These are phyloP conservation scores for Melinaea marsaeus DNA, from an alignment of 2,888 invertebrate genomes.

Conservation along the genomic window DNA sequence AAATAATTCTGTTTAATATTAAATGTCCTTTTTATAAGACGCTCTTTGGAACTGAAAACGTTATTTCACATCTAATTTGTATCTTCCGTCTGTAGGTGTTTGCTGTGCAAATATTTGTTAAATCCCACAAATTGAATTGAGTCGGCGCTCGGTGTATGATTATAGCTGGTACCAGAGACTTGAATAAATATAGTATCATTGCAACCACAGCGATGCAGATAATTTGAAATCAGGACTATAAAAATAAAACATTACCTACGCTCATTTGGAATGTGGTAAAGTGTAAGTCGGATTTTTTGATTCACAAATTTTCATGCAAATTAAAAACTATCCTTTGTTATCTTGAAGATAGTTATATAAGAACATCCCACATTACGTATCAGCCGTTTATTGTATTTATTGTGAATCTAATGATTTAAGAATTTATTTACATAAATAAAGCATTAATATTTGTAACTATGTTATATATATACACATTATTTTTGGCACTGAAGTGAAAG, in stretches of 20 bases:
- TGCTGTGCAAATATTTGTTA: constrained; percentile 29
- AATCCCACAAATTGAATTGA: constrained; percentile 31
- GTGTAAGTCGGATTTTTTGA: too few relatives aligned
- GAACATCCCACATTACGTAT: too few relatives aligned
- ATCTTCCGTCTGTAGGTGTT: constrained; percentile 24
- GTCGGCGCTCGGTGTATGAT: constrained; percentile 23
- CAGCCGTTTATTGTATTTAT: background rate
- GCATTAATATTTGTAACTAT: too few relatives aligned
- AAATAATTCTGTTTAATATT: background rate
- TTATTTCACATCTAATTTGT: constrained; percentile 16
- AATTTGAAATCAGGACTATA: background rate
- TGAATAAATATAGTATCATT: too few relatives aligned
- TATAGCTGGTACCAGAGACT: constrained; percentile 12
- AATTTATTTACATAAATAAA: too few relatives aligned
- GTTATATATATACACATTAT: too few relatives aligned
- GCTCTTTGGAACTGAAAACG: constrained; percentile 9
- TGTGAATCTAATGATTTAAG: background rate
- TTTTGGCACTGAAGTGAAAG: constrained; percentile 19
- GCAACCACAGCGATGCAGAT: too few relatives aligned
- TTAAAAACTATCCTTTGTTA: too few relatives aligned
- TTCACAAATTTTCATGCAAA: too few relatives aligned
- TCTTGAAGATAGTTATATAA: too few relatives aligned
- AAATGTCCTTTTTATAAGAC: background rate
- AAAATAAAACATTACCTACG: background rate
- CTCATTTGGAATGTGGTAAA: too few relatives aligned